phyloP scores from a whole-genome alignment of 2,113 vertebrate genomes.

The Hucho hucho region DNA sequence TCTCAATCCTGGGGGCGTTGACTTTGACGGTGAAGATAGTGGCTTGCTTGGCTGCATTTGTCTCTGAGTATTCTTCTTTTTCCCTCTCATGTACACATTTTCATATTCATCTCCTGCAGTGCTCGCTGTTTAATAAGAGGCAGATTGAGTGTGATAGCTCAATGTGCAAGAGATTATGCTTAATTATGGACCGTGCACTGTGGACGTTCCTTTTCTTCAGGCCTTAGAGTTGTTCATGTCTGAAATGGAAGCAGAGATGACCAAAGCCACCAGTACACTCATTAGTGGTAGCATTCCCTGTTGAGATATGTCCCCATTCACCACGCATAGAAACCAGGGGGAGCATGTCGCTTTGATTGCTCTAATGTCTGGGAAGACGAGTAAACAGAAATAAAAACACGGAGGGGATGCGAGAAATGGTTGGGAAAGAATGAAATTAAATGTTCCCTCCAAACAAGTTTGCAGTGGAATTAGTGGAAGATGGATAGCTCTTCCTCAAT shows the following conservation, averaged over 20 bases:
- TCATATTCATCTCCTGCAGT: constrained; percentile 1
- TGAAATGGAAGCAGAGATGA: constrained; percentile 17
- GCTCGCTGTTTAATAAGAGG: neutral
- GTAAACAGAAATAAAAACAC: neutral
- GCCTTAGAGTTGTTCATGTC: neutral
- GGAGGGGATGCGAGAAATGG: constrained; percentile 2
- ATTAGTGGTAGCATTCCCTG: constrained; percentile 15
- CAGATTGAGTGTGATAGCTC: neutral
- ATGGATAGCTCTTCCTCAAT: constrained; percentile 3
- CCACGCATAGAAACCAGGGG: neutral
- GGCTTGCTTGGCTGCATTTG: neutral
- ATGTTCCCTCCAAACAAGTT: neutral
- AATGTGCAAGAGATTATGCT: constrained; percentile 2
- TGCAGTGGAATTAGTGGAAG: neutral
- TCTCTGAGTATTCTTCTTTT: neutral
- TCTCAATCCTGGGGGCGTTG: constrained; percentile 6
- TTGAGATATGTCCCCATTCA: constrained; percentile 15
- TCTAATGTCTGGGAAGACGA: neutral
- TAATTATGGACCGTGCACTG: constrained; percentile 6
- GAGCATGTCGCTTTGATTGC: neutral
- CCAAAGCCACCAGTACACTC: constrained; percentile 8
- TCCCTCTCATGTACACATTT: constrained; percentile 4
- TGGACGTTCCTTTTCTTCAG: constrained; percentile 10
- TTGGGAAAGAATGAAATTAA: neutral
- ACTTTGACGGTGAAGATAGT: neutral